Conservation (phyloP, 2,113 vertebrate genomes). For the Phylloscopus trochilus region DNA sequence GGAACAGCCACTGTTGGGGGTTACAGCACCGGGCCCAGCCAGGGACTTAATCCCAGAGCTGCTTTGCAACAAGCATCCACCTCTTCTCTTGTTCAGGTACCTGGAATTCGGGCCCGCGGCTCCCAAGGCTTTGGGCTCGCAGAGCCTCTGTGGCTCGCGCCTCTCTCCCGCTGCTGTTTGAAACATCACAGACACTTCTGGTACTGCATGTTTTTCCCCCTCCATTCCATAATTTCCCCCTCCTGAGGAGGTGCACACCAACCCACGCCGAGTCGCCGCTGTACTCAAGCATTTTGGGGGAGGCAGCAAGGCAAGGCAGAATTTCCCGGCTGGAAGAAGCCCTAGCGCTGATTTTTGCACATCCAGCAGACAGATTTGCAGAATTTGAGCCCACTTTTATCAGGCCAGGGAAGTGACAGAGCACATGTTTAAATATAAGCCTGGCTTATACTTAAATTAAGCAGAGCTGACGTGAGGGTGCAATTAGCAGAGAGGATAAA, state of each 20-base stretch:
- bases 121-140: background rate
- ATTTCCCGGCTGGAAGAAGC: background rate
- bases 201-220: rapidly evolving
- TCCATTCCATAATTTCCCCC: background rate
- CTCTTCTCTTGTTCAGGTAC: background rate
- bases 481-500: background rate
- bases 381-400: background rate
- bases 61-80: background rate
- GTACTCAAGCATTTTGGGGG: background rate
- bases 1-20: background rate
- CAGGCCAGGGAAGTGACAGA: background rate
- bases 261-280: background rate
- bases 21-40: background rate
- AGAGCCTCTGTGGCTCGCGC: rapidly evolving
- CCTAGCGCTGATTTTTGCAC: background rate
- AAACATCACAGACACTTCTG: background rate
- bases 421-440: background rate
- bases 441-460: background rate
- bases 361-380: background rate
- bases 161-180: background rate
- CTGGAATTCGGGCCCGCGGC: rapidly evolving
- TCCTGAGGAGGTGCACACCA: background rate
- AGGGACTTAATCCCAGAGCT: background rate
- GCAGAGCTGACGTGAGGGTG: background rate
- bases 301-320: background rate